Evolutionary conservation across 2,888 invertebrate species (phyloP).

Genomic region (Eupithecia dodoneata): DNA sequence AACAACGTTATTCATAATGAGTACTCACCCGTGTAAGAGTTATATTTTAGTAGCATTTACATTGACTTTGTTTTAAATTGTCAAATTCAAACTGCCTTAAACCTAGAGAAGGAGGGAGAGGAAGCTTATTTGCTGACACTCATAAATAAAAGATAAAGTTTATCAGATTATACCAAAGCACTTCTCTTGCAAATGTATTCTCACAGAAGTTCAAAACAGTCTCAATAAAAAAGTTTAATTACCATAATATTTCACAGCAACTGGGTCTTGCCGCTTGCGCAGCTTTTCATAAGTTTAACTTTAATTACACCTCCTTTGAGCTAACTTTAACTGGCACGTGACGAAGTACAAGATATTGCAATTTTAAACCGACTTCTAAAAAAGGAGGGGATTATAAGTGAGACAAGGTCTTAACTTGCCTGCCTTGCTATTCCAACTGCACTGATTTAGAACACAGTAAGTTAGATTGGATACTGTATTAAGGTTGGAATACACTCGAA

Average conservation of each 20-base stretch:
- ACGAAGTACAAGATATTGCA: conserved; percentile 46
- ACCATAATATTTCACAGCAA: conserved; percentile 33
- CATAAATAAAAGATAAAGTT: background rate
- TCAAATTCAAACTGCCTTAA: background rate
- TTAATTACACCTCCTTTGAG: conserved; percentile 51
- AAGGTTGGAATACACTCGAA: too few relatives aligned
- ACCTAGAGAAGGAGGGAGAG: too few relatives aligned
- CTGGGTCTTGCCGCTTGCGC: conserved; percentile 37
- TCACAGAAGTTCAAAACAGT: conserved; percentile 21
- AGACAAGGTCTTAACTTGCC: too few relatives aligned
- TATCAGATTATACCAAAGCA: background rate
- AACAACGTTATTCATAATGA: background rate
- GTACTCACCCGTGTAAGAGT: background rate
- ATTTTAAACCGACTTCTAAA: conserved; percentile 17
- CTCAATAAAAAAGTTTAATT: conserved; percentile 43
- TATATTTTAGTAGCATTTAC: background rate
- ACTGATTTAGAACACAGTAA: background rate
- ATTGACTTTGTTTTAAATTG: background rate
- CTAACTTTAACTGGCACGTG: conserved; percentile 38
- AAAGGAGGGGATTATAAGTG: too few relatives aligned
- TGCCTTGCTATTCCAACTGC: background rate
- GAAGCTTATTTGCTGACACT: background rate
- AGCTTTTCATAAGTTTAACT: conserved; percentile 52
- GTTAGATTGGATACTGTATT: background rate
- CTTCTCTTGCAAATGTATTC: conserved; percentile 7